These are phyloP conservation scores for Apteryx owenii DNA, from an alignment of 2,113 vertebrate genomes.

Conservation along the genomic window DNA sequence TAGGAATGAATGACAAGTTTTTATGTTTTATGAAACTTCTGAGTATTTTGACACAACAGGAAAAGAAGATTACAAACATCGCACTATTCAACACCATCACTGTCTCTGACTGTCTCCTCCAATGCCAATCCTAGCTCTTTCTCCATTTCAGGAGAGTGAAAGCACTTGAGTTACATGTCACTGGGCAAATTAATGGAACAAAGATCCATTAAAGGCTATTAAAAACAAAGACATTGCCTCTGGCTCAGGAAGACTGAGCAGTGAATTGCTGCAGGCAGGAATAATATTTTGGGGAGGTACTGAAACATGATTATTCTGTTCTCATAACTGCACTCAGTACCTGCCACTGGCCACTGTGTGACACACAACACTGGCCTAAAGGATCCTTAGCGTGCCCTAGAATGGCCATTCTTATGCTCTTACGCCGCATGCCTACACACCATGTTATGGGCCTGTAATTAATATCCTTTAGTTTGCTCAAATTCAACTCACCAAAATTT, in stretches of 20 bases:
- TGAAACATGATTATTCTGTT: background rate
- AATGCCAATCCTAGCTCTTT: background rate
- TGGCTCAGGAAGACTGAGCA: background rate
- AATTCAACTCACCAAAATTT: background rate
- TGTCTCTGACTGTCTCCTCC: background rate
- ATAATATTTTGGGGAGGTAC: background rate
- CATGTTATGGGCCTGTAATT: too few relatives aligned
- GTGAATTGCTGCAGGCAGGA: background rate
- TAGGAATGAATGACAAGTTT: rapidly evolving
- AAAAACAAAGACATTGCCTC: background rate
- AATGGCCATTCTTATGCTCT: rapidly evolving
- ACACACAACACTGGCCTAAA: rapidly evolving
- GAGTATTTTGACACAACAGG: background rate
- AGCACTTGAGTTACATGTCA: background rate
- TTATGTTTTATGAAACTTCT: rapidly evolving
- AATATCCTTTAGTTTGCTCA: background rate
- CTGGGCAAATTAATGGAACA: background rate
- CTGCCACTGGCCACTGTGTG: background rate
- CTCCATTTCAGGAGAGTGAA: background rate
- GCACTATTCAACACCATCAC: background rate
- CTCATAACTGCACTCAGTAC: rapidly evolving
- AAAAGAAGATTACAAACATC: background rate
- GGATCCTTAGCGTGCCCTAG: background rate
- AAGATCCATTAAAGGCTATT: background rate
- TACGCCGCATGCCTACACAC: rapidly evolving